Evolutionary conservation across 1,140 invertebrate genomes (phyloP), one percentile per base, ranked within the genome.

Genomic region (Apis dorsata): DNA sequence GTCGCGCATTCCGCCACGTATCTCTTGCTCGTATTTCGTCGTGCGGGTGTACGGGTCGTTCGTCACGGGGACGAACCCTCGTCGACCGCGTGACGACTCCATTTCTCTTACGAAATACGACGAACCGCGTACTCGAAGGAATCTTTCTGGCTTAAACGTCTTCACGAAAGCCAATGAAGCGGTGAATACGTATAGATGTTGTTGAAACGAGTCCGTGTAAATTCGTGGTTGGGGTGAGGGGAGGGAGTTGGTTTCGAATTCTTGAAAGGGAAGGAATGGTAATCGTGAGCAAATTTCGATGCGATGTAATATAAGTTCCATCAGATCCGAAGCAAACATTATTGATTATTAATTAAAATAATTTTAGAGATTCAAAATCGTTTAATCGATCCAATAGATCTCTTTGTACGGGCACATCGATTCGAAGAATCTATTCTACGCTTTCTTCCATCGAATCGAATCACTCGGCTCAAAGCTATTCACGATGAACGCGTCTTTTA

Each of bases 301-400:
- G 34, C 21, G 3, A 7, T 19, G 44, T 9, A 17, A n/a, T 44
- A 44, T 3, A 44, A 7, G 34, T 44, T 44, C 4, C 34, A 7
- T 44, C 34, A 4, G 34, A 2, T 34, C 34, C 34, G 34, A 34
- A 44, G 34, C 4, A 3, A 44, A 44, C 34, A 44, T 4, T 44
- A 44, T 4, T 44, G 5, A 3, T 44, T 44, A 7, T 44, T 44
- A 44, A 44, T 44, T 44, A 44, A 44, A 44, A 44, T 44, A 44
- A 44, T 44, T 44, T 44, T 44, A 7, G 3, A 34, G 34, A 34
- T 3, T 34, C 69, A 78, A 81, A 85, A 86, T 85, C 85, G 80
- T 76, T 84, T 86, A 85, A 24, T 24, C 24, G 24, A 86, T 85
- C 83, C 83, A 73, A 81, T 68, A 72, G 83, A 78, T 85, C 85